Base-by-base conservation (phyloP, 2,888 invertebrate species). In the Cantharis lateralis region DNA sequence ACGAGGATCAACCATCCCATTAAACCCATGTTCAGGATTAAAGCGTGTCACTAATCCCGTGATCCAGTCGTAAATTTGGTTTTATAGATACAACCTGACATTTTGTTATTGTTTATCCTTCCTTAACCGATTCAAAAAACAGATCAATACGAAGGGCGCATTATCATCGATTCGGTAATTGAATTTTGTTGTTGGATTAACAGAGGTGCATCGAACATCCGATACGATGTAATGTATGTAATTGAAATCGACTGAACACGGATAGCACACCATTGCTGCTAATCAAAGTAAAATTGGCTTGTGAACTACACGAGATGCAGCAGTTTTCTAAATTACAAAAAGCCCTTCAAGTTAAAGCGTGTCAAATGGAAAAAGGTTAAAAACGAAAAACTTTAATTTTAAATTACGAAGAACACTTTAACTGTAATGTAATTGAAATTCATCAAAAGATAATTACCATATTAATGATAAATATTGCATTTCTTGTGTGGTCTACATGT, bases 31-130 rank as follows among this genome's bases (percentile, higher is more conserved):
- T 83, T 81, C 84, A 80, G 81, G 83, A 83, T 84, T 82, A 82
- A 81, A 79, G 81, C 80, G 80, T 82, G 83, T 84, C 83, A 84
- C 83, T 84, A 84, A 84, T 84, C 82, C 84, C 76, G 80, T 83
- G 84, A 84, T 84, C 83, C 84, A 75, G 82, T 83, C 84, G 85
- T 85, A 85, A 85, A 85, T 85, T 84, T 77, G 77, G 81, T 84
- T 85, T 85, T 85, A 85, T 85, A 84, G 83, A 82, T 81, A 83
- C 83, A 82, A 79, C 78, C 82, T 74, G 79, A 81, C 82, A 82
- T 83, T 81, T 79, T 80, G 80, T 82, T 80, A 81, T 80, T 78
- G 81, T 78, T 81, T 75, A 75, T 78, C 69, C 61, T 70, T 70
- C 16, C 64, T 18, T 64, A 64, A 10, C 16, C 16, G 9, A 13